phyloP scores from a whole-genome alignment of 1,140 invertebrate genomes.

The Tetramorium alpestre region DNA sequence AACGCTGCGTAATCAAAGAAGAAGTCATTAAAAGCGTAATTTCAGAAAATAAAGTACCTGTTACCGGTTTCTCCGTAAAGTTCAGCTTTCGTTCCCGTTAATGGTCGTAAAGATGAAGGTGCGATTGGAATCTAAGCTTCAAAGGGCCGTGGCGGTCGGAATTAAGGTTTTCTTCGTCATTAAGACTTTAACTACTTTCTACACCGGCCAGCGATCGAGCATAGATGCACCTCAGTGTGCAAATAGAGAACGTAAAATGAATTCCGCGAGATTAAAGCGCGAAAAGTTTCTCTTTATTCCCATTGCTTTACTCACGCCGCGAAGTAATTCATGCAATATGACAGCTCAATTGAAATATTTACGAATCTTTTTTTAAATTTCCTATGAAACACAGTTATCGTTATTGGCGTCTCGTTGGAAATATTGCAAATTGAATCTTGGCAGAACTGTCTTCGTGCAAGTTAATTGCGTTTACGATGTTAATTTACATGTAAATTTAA shows the following conservation, averaged over 20 bases:
- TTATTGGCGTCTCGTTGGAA: not conserved
- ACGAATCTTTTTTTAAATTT: not conserved
- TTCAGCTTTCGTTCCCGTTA: not conserved
- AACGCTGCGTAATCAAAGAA: conserved; percentile 48
- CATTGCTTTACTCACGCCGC: not conserved
- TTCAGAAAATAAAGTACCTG: conserved; percentile 62
- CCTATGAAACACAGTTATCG: not conserved
- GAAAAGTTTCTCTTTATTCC: conserved; percentile 12
- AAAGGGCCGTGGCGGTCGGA: not conserved
- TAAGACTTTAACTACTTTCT: conserved; percentile 51
- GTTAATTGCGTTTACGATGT: conserved; percentile 15
- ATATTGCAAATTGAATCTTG: conserved; percentile 52
- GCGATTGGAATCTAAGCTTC: conserved; percentile 40
- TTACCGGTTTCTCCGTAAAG: conserved; percentile 32
- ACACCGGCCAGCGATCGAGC: not conserved
- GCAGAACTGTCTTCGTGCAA: conserved; percentile 22
- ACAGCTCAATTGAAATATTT: conserved; percentile 30
- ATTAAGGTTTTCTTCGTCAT: conserved; percentile 38
- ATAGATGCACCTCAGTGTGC: not conserved
- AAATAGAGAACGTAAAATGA: conserved; percentile 24
- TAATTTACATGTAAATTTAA: not conserved
- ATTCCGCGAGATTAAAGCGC: conserved; percentile 36
- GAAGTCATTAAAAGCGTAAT: conserved; percentile 55
- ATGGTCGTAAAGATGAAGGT: conserved; percentile 34
- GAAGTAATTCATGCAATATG: conserved; percentile 18